phyloP scores from a whole-genome alignment of 2,888 invertebrate genomes.

The Andrena bucephala region DNA sequence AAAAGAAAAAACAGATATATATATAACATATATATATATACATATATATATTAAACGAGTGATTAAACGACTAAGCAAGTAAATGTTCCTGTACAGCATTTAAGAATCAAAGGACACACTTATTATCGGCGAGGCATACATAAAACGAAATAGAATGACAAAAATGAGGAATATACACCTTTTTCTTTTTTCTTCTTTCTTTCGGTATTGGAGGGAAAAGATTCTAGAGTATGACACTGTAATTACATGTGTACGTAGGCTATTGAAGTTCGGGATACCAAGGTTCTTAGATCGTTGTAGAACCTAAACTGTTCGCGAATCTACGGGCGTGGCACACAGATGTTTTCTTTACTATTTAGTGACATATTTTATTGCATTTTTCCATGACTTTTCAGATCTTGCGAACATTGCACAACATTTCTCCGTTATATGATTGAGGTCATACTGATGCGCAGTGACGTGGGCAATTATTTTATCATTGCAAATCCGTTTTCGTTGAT shows the following conservation, averaged over 20 bases:
- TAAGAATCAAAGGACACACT: conserved; percentile 83
- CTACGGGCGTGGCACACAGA: conserved; percentile 29
- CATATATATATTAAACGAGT: conserved; percentile 50
- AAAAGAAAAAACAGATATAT: conserved; percentile 41
- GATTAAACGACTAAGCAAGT: conserved; percentile 76
- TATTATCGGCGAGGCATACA: conserved; percentile 67
- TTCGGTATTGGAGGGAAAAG: conserved; percentile 82
- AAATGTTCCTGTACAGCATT: conserved; percentile 85
- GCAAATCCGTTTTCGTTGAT: not conserved
- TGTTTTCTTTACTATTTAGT: conserved; percentile 14
- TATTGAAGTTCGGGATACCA: conserved; percentile 20
- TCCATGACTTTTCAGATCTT: too few relatives aligned
- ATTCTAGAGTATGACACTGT: conserved; percentile 77
- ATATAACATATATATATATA: conserved; percentile 27
- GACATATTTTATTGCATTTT: conserved; percentile 8
- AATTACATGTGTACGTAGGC: conserved; percentile 65
- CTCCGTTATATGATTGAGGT: too few relatives aligned
- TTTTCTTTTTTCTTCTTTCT: conserved; percentile 14
- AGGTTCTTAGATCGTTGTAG: conserved; percentile 48
- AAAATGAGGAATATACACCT: conserved; percentile 40
- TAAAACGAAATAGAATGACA: conserved; percentile 27
- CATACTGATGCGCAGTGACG: conserved; percentile 22
- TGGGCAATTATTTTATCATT: not conserved
- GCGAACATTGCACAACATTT: too few relatives aligned
- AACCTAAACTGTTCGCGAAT: conserved; percentile 29